Conservation (phyloP, 2,113 vertebrate genomes). For the Trichomycterus rosablanca region DNA sequence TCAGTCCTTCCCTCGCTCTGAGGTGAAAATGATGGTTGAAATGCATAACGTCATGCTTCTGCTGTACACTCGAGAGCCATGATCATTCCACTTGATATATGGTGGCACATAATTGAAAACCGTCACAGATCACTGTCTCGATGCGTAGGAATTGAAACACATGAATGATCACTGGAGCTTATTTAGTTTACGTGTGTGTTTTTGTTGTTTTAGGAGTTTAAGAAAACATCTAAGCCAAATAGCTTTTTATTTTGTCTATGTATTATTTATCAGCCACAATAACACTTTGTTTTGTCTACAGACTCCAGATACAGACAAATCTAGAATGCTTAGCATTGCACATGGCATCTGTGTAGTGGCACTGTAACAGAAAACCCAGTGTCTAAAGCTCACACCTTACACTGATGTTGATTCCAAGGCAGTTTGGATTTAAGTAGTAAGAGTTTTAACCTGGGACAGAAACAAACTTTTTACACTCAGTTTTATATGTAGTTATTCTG, state of each 20-base stretch:
- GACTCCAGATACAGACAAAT: too few relatives aligned
- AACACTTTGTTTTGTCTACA: too few relatives aligned
- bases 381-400: too few relatives aligned
- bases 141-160: conserved; percentile 18
- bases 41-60: conserved; percentile 23
- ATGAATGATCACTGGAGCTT: conserved; percentile 30
- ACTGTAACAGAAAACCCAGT: too few relatives aligned
- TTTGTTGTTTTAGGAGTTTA: conserved; percentile 10
- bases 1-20: not conserved
- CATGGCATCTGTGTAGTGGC: too few relatives aligned
- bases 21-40: conserved; percentile 14
- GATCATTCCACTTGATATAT: conserved; percentile 34
- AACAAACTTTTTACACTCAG: too few relatives aligned
- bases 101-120: conserved; percentile 20
- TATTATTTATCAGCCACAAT: conserved; percentile 7
- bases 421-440: too few relatives aligned
- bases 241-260: conserved; percentile 21
- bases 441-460: too few relatives aligned
- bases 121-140: conserved; percentile 31
- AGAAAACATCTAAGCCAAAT: conserved; percentile 16
- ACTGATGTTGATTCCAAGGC: too few relatives aligned
- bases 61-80: conserved; percentile 26
- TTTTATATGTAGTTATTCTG: too few relatives aligned
- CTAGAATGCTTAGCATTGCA: too few relatives aligned
- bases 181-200: conserved; percentile 32